Evolutionary conservation across 37 sponge, comb jelly and placozoan genomes (phyloP), one percentile per base, ranked within the genome.

Genomic region (Hormiphora californensis): DNA sequence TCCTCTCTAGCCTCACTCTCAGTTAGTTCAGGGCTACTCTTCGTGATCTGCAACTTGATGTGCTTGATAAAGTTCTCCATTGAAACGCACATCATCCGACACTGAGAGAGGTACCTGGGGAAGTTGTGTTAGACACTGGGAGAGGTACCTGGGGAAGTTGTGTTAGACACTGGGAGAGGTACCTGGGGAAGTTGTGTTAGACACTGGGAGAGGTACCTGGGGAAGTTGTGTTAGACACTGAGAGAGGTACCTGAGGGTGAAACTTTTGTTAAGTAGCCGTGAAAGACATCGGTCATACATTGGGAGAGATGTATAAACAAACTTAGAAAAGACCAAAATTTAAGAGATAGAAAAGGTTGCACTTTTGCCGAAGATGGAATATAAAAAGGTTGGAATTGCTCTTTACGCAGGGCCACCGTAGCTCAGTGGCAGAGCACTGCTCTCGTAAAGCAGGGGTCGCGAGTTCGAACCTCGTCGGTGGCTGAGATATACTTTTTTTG

Each of bases 381-480:
- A n/a, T n/a, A n/a, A n/a, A n/a, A n/a, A n/a, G n/a, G n/a, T n/a
- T n/a, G n/a, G n/a, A n/a, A n/a, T n/a, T n/a, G n/a, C n/a, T n/a
- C n/a, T 32, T 5, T 17, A 12, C 4, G 7, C 68, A 40, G 1
- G 4, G 81, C 81, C 81, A 73, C 81, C 44, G 81, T 73, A 73
- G 81, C 81, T 73, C 81, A 73, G 81, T 73, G 81, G 81, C 43
- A 73, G 81, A 73, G 81, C 81, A 73, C 81, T 73, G 81, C 81
- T 73, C 81, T 73, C 81, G 81, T 73, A 73, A 73, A 73, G 81
- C 81, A 73, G 81, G 81, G 81, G 81, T 40, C 81, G 81, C 81
- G 81, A 73, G 81, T 73, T 73, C 81, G 81, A 73, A 73, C 43
- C 81, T 73, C 81, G 81, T 73, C 81, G 44, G 81, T 73, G 81